Evolutionary conservation across 2,797 vertebrate species (phyloP), one percentile per base, ranked within the genome.

Genomic region (Lagodon rhomboides): DNA sequence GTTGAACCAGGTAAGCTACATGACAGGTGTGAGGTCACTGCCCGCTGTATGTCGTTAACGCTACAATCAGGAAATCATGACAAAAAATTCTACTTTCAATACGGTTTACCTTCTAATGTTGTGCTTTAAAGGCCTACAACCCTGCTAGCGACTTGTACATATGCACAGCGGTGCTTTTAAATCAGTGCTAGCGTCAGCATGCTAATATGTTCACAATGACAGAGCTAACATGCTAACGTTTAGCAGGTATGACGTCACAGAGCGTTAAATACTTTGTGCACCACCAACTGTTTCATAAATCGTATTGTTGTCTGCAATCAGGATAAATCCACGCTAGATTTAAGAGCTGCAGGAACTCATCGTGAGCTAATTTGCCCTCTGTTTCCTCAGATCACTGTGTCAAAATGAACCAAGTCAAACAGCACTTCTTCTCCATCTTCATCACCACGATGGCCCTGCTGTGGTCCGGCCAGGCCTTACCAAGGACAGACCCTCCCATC

Each of bases 401-500:
- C 34, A 83, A 74, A 46, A 90, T 90, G 88, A 64, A 38, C 34
- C 11, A 3, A 58, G 22, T 63, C 25, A 41, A 47, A 54, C 60
- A 13, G 8, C 70, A 4, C 4, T 20, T 82, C 49, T 17, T 58
- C 10, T n/a, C 17, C 16, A 4, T 79, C 43, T 11, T 87, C 12
- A 2, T 85, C 30, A 1, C 49, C n/a, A 1, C 25, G 12, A 17
- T 56, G 30, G 6, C 66, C 34, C 25, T 82, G 16, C 65, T 85
- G 41, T 11, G 50, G 53, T 49, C 23, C 1, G 3, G 30, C n/a
- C 12, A 2, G 10, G 34, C 86, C 3, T 43, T 74, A 5, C 83
- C 51, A 0, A 66, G 77, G 46, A 93, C 90, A 49, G 91, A 93
- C 62, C 75, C 71, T 3, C 94, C 95, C 2, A 1, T 96, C 23